Conservation (phyloP, 1,140 invertebrate genomes). For the Lordiphosa stackelbergi region DNA sequence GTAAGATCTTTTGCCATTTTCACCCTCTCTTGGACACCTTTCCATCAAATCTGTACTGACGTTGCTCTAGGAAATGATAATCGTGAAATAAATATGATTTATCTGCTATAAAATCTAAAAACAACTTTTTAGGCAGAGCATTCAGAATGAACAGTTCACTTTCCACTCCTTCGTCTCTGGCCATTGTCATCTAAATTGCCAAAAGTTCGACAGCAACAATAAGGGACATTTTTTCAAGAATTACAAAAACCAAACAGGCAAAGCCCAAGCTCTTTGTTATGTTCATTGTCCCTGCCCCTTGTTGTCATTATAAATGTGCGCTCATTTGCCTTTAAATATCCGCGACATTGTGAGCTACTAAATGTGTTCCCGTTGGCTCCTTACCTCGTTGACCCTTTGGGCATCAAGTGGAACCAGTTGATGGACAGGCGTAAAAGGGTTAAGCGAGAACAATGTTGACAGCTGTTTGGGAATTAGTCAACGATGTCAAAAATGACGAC, state of each 20-base stretch:
- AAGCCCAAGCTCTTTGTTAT: slow-evolving; percentile 20
- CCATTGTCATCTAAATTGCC: slow-evolving; percentile 45
- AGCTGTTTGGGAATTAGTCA: slow-evolving; percentile 70
- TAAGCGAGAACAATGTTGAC: slow-evolving; percentile 61
- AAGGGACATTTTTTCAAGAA: slow-evolving; percentile 23
- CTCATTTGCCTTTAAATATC: slow-evolving; percentile 69
- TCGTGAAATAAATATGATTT: too few species aligned
- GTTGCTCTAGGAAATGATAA: too few species aligned
- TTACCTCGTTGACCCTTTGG: slow-evolving; percentile 61
- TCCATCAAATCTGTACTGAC: too few species aligned
- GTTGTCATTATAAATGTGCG: slow-evolving; percentile 73
- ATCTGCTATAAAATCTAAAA: too few species aligned
- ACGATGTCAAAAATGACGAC: slow-evolving; percentile 65
- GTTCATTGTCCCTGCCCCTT: slow-evolving; percentile 37
- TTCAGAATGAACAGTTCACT: background rate
- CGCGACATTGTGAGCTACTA: slow-evolving; percentile 64
- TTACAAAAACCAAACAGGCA: slow-evolving; percentile 25
- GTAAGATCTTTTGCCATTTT: too few species aligned
- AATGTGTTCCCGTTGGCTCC: slow-evolving; percentile 48
- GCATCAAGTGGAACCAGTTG: slow-evolving; percentile 65
- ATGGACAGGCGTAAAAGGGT: slow-evolving; percentile 58
- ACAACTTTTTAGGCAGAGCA: background rate
- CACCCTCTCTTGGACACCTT: too few species aligned
- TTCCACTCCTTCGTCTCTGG: background rate
- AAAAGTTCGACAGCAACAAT: slow-evolving; percentile 23